phyloP scores from a whole-genome alignment of 2,113 vertebrate species.

The Microtus richardsoni region DNA sequence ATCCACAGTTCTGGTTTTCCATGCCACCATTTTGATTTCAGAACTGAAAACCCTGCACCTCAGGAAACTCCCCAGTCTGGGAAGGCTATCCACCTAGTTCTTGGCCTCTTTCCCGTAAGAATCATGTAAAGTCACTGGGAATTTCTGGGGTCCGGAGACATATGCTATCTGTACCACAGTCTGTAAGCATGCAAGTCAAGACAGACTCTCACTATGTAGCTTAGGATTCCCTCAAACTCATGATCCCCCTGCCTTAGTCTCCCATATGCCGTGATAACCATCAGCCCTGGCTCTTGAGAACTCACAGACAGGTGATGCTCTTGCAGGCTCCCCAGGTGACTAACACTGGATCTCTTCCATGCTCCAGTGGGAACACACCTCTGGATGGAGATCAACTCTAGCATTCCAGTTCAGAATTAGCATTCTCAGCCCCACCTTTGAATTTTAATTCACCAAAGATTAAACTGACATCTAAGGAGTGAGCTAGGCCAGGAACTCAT shows the following conservation, averaged over 20 bases:
- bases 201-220: background rate
- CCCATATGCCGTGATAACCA: background rate
- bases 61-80: background rate
- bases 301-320: background rate
- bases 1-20: background rate
- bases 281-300: background rate
- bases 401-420: background rate
- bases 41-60: background rate
- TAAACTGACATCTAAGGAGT: background rate
- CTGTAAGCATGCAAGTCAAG: background rate
- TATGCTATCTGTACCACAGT: background rate
- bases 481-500: background rate
- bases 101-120: background rate
- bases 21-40: background rate
- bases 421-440: background rate
- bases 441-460: background rate
- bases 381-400: background rate
- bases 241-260: background rate
- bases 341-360: background rate
- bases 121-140: background rate
- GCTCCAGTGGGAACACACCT: background rate
- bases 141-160: background rate
- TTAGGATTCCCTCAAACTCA: background rate
- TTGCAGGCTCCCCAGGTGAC: rapidly evolving
- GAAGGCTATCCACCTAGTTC: too few relatives aligned